Evolutionary conservation across 37 sponge, comb jelly and placozoan genomes (phyloP).

Genomic region (Oscarella lobularis): DNA sequence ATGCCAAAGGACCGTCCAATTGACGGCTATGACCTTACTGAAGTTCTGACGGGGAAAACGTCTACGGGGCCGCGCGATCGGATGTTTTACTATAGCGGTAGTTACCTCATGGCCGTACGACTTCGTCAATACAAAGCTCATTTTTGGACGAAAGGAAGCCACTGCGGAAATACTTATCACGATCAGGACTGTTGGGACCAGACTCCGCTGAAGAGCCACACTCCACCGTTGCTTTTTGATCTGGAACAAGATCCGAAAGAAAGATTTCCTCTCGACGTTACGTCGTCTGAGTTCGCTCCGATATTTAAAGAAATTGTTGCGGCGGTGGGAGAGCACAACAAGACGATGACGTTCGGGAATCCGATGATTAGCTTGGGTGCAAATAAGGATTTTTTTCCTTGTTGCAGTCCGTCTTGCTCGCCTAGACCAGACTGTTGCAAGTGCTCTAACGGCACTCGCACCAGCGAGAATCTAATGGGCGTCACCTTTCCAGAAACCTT

Average conservation of each 20-base stretch:
- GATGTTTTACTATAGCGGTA: not conserved
- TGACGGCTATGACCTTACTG: not conserved
- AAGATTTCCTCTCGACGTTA: not conserved
- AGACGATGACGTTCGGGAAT: not conserved
- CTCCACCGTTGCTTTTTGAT: not conserved
- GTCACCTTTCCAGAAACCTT: too few species aligned
- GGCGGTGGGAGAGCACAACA: not conserved
- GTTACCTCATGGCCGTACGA: not conserved
- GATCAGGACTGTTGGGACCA: not conserved
- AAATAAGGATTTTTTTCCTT: not conserved
- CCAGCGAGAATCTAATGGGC: too few species aligned
- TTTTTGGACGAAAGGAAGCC: not conserved
- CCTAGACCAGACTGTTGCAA: not conserved
- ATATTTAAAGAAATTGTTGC: not conserved
- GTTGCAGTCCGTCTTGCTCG: not conserved
- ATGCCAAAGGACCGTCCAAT: not conserved
- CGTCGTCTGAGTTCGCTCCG: not conserved
- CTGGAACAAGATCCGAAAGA: not conserved
- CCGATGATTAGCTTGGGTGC: not conserved
- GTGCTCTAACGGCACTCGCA: not conserved
- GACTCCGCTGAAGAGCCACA: not conserved
- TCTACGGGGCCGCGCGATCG: not conserved
- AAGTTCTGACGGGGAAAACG: not conserved
- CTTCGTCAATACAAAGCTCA: constrained; percentile 1
- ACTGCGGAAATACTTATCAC: not conserved